Evolutionary conservation across 2,888 invertebrate genomes (phyloP).

Genomic region (Hemistola chrysoprasaria): DNA sequence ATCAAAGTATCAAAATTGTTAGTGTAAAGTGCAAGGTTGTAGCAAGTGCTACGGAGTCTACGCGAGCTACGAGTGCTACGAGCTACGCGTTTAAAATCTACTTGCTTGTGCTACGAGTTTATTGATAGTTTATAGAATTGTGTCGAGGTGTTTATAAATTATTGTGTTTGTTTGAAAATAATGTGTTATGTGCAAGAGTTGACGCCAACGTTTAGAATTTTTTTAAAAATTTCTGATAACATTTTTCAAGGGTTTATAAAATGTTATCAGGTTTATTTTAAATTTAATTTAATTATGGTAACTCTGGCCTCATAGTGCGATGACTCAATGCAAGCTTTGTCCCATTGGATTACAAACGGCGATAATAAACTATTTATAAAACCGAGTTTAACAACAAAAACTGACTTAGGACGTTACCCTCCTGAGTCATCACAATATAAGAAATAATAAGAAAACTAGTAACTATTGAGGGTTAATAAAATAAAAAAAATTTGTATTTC

Average conservation of each 20-base stretch:
- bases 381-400: constrained; percentile 36
- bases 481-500: constrained; percentile 62
- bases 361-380: constrained; percentile 33
- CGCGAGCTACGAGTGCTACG: constrained; percentile 13
- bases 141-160: background rate
- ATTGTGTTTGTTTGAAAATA: constrained; percentile 3
- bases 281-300: constrained; percentile 38
- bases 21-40: background rate
- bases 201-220: constrained; percentile 8
- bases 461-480: background rate
- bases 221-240: constrained; percentile 18
- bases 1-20: too few species aligned
- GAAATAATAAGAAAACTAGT: constrained; percentile 36
- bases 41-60: constrained; percentile 10
- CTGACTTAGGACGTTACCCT: constrained; percentile 55
- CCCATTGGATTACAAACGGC: constrained; percentile 56
- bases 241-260: constrained; percentile 5
- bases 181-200: background rate
- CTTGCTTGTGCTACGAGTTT: background rate
- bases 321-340: constrained; percentile 82
- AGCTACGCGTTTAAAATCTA: background rate
- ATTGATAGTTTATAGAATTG: background rate
- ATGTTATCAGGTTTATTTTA: constrained; percentile 34
- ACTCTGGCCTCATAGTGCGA: constrained; percentile 77
- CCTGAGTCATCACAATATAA: constrained; percentile 81